Evolutionary conservation across 2,888 invertebrate species (phyloP).

Genomic region (Agrotis ipsilon): DNA sequence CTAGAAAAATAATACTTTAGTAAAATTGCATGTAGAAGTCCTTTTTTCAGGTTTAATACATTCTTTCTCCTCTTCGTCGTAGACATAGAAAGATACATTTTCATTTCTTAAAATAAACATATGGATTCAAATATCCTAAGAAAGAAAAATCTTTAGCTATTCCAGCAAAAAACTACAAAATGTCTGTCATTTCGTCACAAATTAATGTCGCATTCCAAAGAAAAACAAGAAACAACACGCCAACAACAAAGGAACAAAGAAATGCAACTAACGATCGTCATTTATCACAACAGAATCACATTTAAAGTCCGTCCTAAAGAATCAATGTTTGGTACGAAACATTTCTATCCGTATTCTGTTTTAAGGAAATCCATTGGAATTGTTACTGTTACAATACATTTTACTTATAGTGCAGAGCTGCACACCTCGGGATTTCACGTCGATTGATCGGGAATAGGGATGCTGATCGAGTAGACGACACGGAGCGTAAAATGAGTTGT

Average conservation of each 20-base stretch:
- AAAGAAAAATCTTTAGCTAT: conserved; percentile 13
- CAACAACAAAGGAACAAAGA: conserved; percentile 65
- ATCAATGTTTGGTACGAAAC: conserved; percentile 64
- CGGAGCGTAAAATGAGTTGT: conserved; percentile 89
- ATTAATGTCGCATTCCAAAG: conserved; percentile 58
- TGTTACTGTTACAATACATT: conserved; percentile 64
- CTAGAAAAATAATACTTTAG: background rate
- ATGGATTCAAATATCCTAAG: background rate
- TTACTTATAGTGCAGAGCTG: conserved; percentile 69
- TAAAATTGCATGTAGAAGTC: too few relatives aligned
- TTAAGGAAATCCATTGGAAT: conserved; percentile 63
- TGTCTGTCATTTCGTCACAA: conserved; percentile 51
- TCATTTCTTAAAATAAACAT: conserved; percentile 10
- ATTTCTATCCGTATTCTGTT: conserved; percentile 66
- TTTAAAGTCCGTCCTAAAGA: conserved; percentile 65
- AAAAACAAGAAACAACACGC: conserved; percentile 51
- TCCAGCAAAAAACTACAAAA: conserved; percentile 26
- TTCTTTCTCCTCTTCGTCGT: background rate
- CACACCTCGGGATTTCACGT: conserved; percentile 70
- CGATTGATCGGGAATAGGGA: conserved; percentile 80
- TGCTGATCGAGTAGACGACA: conserved; percentile 80
- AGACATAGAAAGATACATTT: background rate
- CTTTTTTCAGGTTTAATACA: too few relatives aligned
- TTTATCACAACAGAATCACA: conserved; percentile 68
- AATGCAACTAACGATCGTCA: conserved; percentile 67